Conservation (phyloP, 2,113 vertebrate species). For the Beaufortia kweichowensis region DNA sequence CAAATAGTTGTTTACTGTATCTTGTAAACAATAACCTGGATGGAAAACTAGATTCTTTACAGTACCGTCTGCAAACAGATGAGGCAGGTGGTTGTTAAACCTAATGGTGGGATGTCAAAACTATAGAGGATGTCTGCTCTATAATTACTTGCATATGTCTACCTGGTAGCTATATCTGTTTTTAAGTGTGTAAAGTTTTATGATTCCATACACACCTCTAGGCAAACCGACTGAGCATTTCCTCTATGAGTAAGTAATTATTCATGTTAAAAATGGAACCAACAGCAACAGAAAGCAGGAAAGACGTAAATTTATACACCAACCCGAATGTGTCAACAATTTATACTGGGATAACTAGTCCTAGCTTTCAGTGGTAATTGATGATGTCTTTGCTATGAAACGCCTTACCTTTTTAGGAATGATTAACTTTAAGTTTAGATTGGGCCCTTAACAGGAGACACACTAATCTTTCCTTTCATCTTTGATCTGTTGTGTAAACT, state of each 20-base stretch:
- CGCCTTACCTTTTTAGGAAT: conserved; percentile 5
- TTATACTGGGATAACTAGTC: neutral
- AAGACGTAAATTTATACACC: neutral
- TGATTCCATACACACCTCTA: conserved; percentile 34
- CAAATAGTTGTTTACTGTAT: neutral
- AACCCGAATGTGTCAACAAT: neutral
- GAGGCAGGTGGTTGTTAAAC: conserved; percentile 4
- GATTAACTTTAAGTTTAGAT: conserved; percentile 8
- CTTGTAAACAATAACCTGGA: conserved; percentile 1
- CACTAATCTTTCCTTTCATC: conserved; percentile 24
- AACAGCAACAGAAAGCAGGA: neutral
- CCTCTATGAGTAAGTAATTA: neutral
- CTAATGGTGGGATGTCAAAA: neutral
- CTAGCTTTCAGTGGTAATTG: neutral
- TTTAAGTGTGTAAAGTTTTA: conserved; percentile 29
- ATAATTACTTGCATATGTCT: conserved; percentile 64
- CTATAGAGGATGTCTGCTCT: conserved; percentile 5
- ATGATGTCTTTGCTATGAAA: neutral
- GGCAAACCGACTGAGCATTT: neutral
- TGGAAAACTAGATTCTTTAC: neutral
- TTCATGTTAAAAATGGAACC: neutral
- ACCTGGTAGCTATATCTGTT: conserved; percentile 43
- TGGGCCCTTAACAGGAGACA: neutral
- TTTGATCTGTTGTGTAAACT: conserved; percentile 25
- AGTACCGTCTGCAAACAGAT: conserved; percentile 1